phyloP scores from a whole-genome alignment of 2,888 invertebrate species.

The Harmothoe impar region DNA sequence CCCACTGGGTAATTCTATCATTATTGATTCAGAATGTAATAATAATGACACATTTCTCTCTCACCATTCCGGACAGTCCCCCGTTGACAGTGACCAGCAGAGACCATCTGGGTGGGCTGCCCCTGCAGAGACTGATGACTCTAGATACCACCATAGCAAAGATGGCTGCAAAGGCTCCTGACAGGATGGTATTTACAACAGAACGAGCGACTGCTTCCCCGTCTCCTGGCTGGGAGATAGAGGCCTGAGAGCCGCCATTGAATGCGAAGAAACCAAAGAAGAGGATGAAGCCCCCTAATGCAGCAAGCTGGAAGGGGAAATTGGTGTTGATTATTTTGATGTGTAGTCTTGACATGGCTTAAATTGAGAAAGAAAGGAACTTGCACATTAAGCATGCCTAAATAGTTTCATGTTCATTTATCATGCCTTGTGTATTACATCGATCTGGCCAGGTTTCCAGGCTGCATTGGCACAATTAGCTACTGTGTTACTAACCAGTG shows the following conservation, averaged over 20 bases:
- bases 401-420: too few relatives aligned
- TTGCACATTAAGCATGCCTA: too few relatives aligned
- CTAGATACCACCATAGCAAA: conserved; percentile 70
- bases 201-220: conserved; percentile 82
- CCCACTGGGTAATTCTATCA: too few relatives aligned
- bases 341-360: too few relatives aligned
- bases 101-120: conserved; percentile 81
- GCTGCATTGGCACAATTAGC: too few relatives aligned
- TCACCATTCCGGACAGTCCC: conserved; percentile 84
- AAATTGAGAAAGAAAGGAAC: too few relatives aligned
- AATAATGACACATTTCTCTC: conserved; percentile 12
- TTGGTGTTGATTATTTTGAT: too few relatives aligned
- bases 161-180: conserved; percentile 83
- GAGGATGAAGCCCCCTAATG: conserved; percentile 83
- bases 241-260: conserved; percentile 84
- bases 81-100: conserved; percentile 85
- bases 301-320: conserved; percentile 74
- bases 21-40: too few relatives aligned
- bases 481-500: too few relatives aligned
- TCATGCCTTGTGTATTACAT: too few relatives aligned
- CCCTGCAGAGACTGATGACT: background rate
- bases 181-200: conserved; percentile 84
- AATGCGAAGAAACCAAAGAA: conserved; percentile 85
- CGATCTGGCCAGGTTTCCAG: too few relatives aligned
- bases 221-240: conserved; percentile 82